Evolutionary conservation across 1,140 invertebrate species (phyloP).

Genomic region (Rhagoletis pomonella): DNA sequence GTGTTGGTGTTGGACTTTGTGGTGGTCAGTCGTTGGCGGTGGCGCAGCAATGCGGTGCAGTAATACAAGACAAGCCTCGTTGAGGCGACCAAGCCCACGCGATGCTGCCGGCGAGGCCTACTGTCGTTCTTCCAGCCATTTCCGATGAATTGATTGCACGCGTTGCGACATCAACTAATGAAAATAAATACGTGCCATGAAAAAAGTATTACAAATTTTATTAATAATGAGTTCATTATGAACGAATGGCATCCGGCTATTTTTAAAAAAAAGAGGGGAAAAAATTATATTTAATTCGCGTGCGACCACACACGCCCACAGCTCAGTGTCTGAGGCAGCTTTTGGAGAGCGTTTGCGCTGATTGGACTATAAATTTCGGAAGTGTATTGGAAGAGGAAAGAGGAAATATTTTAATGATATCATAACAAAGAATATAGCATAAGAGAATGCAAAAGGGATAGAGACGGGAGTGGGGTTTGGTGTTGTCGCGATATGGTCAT

Average conservation of each 20-base stretch:
- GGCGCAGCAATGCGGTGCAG: conserved; percentile 5
- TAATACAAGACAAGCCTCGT: no score
- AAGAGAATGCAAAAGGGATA: no score
- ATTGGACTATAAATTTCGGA: neutral
- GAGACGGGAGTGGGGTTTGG: no score
- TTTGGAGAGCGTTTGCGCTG: neutral
- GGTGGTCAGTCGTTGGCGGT: neutral
- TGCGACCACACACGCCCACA: conserved; percentile 17
- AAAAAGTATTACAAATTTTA: conserved; percentile 37
- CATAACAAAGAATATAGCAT: no score
- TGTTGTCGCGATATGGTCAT: no score
- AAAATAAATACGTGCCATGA: neutral
- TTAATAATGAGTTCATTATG: conserved; percentile 48
- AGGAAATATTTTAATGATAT: no score
- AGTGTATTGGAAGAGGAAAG: neutral
- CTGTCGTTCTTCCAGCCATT: neutral
- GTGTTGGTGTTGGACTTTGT: neutral
- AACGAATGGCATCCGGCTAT: neutral
- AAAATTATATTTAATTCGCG: neutral
- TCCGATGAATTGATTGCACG: neutral
- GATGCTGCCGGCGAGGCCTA: neutral
- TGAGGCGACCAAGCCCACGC: neutral
- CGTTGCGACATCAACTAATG: neutral
- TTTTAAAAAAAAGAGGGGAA: neutral
- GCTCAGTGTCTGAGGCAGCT: neutral